Evolutionary conservation across 1,140 invertebrate species (phyloP).

Genomic region (Apocrypta bakeri): DNA sequence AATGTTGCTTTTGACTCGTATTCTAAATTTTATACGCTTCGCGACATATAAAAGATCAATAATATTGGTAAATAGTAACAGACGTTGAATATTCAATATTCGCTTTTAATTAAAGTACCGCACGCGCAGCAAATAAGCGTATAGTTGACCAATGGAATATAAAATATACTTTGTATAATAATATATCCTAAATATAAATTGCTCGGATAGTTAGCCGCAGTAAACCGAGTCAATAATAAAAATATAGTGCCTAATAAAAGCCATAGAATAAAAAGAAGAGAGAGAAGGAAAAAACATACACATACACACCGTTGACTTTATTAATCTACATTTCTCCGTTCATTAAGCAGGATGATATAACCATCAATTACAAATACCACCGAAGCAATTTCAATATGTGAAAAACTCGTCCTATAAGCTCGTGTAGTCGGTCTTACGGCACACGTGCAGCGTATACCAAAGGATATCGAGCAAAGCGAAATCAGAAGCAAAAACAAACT

Average conservation of each 20-base stretch:
- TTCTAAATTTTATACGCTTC: too few species aligned
- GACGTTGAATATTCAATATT: too few species aligned
- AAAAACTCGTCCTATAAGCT: neutral
- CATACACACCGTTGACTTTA: neutral
- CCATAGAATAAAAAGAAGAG: neutral
- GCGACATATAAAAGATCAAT: too few species aligned
- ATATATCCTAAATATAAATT: neutral
- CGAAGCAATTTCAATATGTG: neutral
- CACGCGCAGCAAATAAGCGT: too few species aligned
- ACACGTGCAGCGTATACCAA: neutral
- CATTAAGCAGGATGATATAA: neutral
- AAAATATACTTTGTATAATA: too few species aligned
- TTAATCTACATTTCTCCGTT: neutral
- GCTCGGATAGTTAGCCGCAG: neutral
- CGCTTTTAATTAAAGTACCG: too few species aligned
- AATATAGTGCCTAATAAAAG: neutral
- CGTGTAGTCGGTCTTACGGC: neutral
- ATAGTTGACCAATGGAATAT: too few species aligned
- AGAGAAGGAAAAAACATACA: neutral
- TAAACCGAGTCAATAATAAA: neutral
- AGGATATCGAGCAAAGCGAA: neutral
- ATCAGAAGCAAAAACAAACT: neutral
- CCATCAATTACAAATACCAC: neutral
- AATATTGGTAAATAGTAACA: too few species aligned
- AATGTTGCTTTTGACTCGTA: too few species aligned